phyloP scores from a whole-genome alignment of 2,113 vertebrate species.

The Azemiops feae region DNA sequence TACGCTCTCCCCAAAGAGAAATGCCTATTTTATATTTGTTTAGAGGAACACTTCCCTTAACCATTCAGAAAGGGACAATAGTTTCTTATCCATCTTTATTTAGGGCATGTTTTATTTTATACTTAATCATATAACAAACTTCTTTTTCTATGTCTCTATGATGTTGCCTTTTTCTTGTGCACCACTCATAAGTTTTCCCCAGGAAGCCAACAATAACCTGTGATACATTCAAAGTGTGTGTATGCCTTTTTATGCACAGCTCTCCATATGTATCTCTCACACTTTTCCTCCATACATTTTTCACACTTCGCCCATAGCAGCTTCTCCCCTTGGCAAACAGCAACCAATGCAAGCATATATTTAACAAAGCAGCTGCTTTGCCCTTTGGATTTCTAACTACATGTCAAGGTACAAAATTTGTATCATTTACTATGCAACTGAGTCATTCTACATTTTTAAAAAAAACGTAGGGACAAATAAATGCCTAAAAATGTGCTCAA shows the following conservation, averaged over 20 bases:
- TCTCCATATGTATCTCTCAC: neutral
- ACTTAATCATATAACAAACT: neutral
- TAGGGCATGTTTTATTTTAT: neutral
- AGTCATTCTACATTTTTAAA: neutral
- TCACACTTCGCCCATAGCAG: neutral
- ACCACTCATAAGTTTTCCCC: neutral
- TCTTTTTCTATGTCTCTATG: neutral
- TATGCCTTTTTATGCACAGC: neutral
- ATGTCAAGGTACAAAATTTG: neutral
- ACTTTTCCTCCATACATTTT: neutral
- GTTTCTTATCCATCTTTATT: neutral
- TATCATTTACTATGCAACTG: neutral
- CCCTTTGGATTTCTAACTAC: neutral
- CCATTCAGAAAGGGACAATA: constrained; percentile 23
- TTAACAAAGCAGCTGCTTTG: neutral
- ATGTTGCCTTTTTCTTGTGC: neutral
- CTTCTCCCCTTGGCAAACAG: neutral
- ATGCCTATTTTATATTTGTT: constrained; percentile 25
- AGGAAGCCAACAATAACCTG: neutral
- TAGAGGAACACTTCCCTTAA: constrained; percentile 16
- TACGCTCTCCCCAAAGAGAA: constrained; percentile 62
- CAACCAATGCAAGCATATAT: neutral
- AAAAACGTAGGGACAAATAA: neutral
- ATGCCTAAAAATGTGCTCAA: neutral
- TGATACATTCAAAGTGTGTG: neutral